These are phyloP conservation scores for Euura lappo DNA, from an alignment of 1,140 invertebrate genomes.

Conservation along the genomic window DNA sequence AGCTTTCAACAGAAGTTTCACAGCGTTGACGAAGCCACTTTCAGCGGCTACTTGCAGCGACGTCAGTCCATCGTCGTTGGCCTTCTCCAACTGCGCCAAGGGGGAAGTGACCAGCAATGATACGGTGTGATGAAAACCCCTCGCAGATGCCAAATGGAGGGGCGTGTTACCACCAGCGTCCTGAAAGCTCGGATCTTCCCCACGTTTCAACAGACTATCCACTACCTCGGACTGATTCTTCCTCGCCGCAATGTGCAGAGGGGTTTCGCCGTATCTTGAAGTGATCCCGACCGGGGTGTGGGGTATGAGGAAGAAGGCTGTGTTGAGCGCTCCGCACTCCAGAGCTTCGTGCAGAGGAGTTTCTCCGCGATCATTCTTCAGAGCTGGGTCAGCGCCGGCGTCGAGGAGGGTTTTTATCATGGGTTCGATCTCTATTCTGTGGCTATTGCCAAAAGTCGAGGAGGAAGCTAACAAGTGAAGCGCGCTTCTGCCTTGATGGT, in stretches of 20 bases:
- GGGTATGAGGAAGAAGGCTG: slow-evolving; percentile 42
- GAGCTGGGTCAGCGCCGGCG: slow-evolving; percentile 54
- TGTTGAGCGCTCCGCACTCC: slow-evolving; percentile 53
- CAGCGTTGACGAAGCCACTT: slow-evolving; percentile 53
- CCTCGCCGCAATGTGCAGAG: slow-evolving; percentile 55
- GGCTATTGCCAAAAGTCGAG: slow-evolving; percentile 46
- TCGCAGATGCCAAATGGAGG: slow-evolving; percentile 52
- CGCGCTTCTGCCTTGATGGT: slow-evolving; percentile 51
- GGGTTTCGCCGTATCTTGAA: slow-evolving; percentile 54
- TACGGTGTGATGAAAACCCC: slow-evolving; percentile 52
- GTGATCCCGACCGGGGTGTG: slow-evolving; percentile 43
- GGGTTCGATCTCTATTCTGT: slow-evolving; percentile 40
- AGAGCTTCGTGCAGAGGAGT: slow-evolving; percentile 63
- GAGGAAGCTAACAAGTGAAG: slow-evolving; percentile 53
- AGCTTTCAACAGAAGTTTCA: slow-evolving; percentile 41
- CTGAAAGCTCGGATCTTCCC: slow-evolving; percentile 49
- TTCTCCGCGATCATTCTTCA: slow-evolving; percentile 57
- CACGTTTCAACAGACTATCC: slow-evolving; percentile 43
- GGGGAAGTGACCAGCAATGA: slow-evolving; percentile 43
- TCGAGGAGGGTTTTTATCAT: slow-evolving; percentile 56
- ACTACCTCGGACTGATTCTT: slow-evolving; percentile 51
- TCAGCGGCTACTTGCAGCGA: slow-evolving; percentile 55
- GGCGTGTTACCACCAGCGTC: slow-evolving; percentile 55
- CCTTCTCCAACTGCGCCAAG: slow-evolving; percentile 44
- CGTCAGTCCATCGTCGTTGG: slow-evolving; percentile 51